phyloP scores from a whole-genome alignment of 2,113 vertebrate species.

The Salvelinus sp. region DNA sequence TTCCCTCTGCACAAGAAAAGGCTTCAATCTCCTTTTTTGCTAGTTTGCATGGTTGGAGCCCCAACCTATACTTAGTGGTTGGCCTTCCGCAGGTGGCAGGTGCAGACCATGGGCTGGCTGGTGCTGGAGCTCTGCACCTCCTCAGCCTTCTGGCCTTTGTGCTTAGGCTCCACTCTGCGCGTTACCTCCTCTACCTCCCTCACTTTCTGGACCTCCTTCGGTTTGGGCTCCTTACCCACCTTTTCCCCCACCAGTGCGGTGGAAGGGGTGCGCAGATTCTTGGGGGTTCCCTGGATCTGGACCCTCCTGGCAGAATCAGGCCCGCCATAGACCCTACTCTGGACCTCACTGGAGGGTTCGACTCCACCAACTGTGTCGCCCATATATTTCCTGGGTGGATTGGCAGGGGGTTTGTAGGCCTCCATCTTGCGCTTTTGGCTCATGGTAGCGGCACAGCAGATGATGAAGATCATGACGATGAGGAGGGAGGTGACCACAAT shows the following conservation, averaged over 20 bases:
- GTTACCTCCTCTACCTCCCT: constrained; percentile 62
- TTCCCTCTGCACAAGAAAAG: not conserved
- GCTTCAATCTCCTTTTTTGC: not conserved
- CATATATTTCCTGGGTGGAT: constrained; percentile 74
- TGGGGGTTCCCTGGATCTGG: constrained; percentile 80
- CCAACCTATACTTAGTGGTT: constrained; percentile 50
- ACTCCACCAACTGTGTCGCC: constrained; percentile 72
- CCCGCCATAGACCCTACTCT: constrained; percentile 72
- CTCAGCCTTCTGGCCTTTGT: constrained; percentile 55
- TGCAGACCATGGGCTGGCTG: constrained; percentile 64
- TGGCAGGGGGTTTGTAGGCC: constrained; percentile 87
- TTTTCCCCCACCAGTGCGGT: constrained; percentile 69
- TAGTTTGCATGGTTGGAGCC: constrained; percentile 12
- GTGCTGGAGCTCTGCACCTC: constrained; percentile 50
- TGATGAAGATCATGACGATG: constrained; percentile 87
- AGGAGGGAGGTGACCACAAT: constrained; percentile 87
- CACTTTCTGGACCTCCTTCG: constrained; percentile 60
- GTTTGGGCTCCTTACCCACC: constrained; percentile 64
- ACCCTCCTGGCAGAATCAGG: constrained; percentile 76
- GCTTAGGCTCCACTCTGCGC: constrained; percentile 61
- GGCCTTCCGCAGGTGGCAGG: constrained; percentile 72
- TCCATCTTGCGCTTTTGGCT: constrained; percentile 91
- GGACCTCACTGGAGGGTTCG: constrained; percentile 76
- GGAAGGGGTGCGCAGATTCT: constrained; percentile 80
- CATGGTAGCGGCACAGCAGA: constrained; percentile 87